A percentile compares a stretch with the other conserved stretches of the same genome.
Conservation (phyloP, 2,888 invertebrate species). For the Caenorhabditis sp. region DNA sequence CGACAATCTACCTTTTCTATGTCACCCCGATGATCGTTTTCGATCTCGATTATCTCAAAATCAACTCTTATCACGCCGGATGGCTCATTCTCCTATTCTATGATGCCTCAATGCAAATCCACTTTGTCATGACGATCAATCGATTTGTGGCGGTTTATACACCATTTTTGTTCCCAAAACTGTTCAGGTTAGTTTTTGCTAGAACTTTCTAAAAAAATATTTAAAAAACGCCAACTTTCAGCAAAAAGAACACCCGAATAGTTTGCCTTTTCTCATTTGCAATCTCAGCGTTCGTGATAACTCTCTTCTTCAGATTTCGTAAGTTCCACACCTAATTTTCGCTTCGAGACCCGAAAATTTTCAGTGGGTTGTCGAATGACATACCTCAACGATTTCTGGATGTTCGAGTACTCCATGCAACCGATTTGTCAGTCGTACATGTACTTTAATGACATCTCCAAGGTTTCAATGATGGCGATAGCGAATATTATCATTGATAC, state of each 20-base stretch:
- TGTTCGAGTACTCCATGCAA: slow-evolving; percentile 22
- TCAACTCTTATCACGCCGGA: slow-evolving; percentile 10
- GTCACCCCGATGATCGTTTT: slow-evolving; percentile 20
- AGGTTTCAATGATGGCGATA: slow-evolving; percentile 1
- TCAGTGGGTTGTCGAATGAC: slow-evolving; percentile 23
- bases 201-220: too few relatives aligned
- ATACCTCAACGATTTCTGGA: slow-evolving; percentile 22
- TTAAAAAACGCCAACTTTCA: too few relatives aligned
- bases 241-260: neutral
- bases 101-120: slow-evolving; percentile 29
- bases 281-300: neutral
- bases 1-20: slow-evolving; percentile 17
- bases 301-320: slow-evolving; percentile 21
- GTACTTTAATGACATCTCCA: slow-evolving; percentile 9
- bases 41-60: slow-evolving; percentile 3
- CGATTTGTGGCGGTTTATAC: slow-evolving; percentile 17
- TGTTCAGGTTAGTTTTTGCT: neutral
- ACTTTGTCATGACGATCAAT: slow-evolving; percentile 27
- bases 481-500: slow-evolving; percentile 10
- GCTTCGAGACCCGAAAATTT: neutral
- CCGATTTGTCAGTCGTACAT: slow-evolving; percentile 15
- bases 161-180: slow-evolving; percentile 7
- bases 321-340: neutral
- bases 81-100: slow-evolving; percentile 14
- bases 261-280: neutral